phyloP scores from a whole-genome alignment of 2,888 invertebrate species.

The Torymus texanus region DNA sequence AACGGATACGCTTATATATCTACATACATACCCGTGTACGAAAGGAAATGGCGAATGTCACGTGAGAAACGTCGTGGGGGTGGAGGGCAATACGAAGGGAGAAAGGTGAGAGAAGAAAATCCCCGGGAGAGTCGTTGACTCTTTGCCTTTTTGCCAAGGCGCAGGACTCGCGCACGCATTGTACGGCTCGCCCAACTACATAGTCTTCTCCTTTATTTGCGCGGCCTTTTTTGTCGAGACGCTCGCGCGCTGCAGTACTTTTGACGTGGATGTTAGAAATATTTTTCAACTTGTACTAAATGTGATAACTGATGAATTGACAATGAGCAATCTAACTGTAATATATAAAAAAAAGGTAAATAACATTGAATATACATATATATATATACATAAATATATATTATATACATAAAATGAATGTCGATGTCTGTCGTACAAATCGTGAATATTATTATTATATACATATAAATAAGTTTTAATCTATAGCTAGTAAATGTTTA shows the following conservation, averaged over 20 bases:
- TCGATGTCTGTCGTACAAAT: conserved; percentile 73
- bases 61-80: conserved; percentile 1
- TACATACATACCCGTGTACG: not conserved
- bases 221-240: not conserved
- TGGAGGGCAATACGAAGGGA: not conserved
- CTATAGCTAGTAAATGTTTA: conserved; percentile 60
- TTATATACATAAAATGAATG: conserved; percentile 65
- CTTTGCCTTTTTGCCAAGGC: conserved; percentile 38
- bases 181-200: not conserved
- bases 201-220: not conserved
- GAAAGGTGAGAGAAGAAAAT: conserved; percentile 8
- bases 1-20: not conserved
- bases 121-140: conserved; percentile 14
- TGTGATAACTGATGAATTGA: conserved; percentile 75
- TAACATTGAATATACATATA: conserved; percentile 61
- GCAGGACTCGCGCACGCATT: conserved; percentile 9
- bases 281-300: conserved; percentile 75
- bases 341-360: conserved; percentile 64
- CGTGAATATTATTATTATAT: conserved; percentile 57
- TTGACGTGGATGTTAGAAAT: conserved; percentile 75
- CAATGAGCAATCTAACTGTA: conserved; percentile 75
- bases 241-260: conserved; percentile 45
- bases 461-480: conserved; percentile 56
- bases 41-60: not conserved
- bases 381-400: conserved; percentile 58